These are phyloP conservation scores for Drosophila persimilis DNA, from an alignment of 1,140 invertebrate species.

Conservation along the genomic window DNA sequence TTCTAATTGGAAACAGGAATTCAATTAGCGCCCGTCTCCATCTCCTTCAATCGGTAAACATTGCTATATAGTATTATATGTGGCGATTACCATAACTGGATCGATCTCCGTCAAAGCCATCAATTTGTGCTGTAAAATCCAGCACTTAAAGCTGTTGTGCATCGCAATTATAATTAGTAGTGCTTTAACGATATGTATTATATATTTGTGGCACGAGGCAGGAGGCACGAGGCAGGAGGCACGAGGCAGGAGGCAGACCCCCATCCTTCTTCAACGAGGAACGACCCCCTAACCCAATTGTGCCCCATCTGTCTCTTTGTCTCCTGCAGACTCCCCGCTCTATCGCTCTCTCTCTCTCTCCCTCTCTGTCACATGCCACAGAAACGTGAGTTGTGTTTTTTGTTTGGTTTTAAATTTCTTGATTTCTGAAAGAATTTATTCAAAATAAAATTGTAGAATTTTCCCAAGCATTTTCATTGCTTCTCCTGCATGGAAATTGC, in stretches of 20 bases:
- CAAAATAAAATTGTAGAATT: slow-evolving; percentile 37
- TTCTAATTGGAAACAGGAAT: slow-evolving; percentile 23
- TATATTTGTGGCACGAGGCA: background rate
- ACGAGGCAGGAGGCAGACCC: background rate
- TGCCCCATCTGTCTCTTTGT: slow-evolving; percentile 1
- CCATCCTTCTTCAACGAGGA: too few relatives aligned
- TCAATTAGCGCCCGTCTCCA: background rate
- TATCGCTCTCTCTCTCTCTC: slow-evolving; percentile 17
- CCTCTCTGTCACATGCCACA: slow-evolving; percentile 74
- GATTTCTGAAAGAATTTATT: slow-evolving; percentile 34
- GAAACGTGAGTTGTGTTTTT: slow-evolving; percentile 60
- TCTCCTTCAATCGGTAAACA: too few relatives aligned
- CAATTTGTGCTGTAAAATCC: background rate
- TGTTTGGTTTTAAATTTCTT: background rate
- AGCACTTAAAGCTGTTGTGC: slow-evolving; percentile 14
- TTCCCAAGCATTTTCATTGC: slow-evolving; percentile 34
- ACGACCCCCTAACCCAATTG: too few relatives aligned
- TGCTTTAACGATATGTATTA: background rate
- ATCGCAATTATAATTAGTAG: slow-evolving; percentile 6
- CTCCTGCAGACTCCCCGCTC: background rate
- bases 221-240: background rate
- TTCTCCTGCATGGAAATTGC: slow-evolving; percentile 11
- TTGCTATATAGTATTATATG: background rate
- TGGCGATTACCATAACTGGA: slow-evolving; percentile 37
- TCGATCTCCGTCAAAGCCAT: slow-evolving; percentile 9